Evolutionary conservation across 2,113 vertebrate species (phyloP), one percentile per base, ranked within the genome.

Genomic region (Leucoraja erinaceus): DNA sequence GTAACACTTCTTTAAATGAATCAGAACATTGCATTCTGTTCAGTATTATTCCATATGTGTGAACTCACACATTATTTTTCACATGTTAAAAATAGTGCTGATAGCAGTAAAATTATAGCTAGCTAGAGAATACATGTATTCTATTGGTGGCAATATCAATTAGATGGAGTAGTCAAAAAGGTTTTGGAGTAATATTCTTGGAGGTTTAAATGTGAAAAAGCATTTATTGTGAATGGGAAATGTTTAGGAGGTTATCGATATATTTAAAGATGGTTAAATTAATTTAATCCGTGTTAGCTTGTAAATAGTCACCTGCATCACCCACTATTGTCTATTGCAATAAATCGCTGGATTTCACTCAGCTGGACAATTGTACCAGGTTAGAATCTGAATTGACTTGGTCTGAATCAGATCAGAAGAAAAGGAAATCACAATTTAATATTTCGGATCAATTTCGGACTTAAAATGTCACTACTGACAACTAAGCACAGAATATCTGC

Each of bases 181-280:
- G 66, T 6, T 33, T 14, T 9, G 10, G 9, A 25, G 12, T 47
- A 72, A 91, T 25, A 11, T 72, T 91, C 31, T 28, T 33, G 54
- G 38, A 72, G 18, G 20, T 72, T 91, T 91, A 91, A 25, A 91
- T 54, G 72, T 74, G 38, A 54, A 74, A 72, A 91, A 91, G 22
- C 90, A 91, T 72, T 91, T 10, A 91, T 47, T 74, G 10, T 72
- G 38, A 54, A 72, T 38, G 6, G 10, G 33, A 68, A 72, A 72
- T 10, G 1, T 91, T 70, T 91, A 63, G 70, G 33, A 70, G 68
- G 33, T 25, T 72, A 5, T 68, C 47, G 28, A 33, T 54, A 22
- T 72, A 91, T 72, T 91, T 72, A 91, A 91, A 70, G 10, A 31
- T 72, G 31, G 54, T 72, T 72, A 31, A 91, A 72, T 91, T 91